phyloP scores from a whole-genome alignment of 2,888 invertebrate genomes.

The Rotaria sp. region DNA sequence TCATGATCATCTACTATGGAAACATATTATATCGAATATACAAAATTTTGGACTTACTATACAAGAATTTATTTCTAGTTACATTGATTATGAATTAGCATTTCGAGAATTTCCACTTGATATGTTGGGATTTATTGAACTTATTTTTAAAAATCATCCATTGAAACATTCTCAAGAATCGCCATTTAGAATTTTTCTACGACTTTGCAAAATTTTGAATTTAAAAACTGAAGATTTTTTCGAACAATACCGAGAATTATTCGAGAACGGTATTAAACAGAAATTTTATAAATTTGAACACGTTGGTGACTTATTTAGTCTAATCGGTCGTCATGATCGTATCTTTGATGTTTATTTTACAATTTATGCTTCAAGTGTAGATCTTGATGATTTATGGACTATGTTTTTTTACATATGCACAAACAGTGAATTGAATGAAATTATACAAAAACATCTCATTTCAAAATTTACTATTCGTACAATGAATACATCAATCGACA shows the following conservation, averaged over 20 bases:
- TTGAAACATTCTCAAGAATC: neutral
- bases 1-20: neutral
- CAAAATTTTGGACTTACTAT: neutral
- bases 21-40: neutral
- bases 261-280: neutral
- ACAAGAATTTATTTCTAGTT: neutral
- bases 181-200: neutral
- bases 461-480: neutral
- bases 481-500: neutral
- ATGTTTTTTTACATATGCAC: neutral
- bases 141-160: neutral
- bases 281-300: neutral
- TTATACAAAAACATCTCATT: neutral
- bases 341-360: neutral
- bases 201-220: neutral
- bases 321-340: neutral
- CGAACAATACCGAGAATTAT: neutral
- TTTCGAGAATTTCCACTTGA: neutral
- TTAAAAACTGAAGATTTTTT: neutral
- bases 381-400: neutral
- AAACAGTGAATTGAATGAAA: neutral
- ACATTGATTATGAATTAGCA: neutral
- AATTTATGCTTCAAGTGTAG: neutral
- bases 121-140: neutral
- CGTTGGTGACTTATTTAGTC: neutral